Percentiles rank a stretch among this genome's conserved stretches.
Evolutionary conservation across 2,113 vertebrate genomes (phyloP).

Genomic region (Platysteira castanea): DNA sequence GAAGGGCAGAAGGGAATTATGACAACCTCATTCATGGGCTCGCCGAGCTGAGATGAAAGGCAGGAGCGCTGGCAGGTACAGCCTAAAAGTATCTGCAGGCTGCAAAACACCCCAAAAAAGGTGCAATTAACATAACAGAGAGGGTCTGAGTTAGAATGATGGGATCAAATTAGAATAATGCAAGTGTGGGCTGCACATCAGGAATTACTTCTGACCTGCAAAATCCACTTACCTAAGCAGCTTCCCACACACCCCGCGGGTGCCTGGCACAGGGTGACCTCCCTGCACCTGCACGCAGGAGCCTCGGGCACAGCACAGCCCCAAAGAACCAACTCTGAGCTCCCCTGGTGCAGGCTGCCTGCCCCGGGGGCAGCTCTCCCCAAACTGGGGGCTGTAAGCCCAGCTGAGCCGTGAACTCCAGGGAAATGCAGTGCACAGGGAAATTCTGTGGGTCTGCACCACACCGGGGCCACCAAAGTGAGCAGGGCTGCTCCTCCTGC

Average conservation of each 20-base stretch:
- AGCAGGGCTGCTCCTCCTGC: not conserved
- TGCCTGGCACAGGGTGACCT: not conserved
- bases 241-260: not conserved
- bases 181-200: conserved; percentile 17
- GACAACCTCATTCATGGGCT: not conserved
- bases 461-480: not conserved
- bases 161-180: conserved; percentile 20
- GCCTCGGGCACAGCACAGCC: not conserved
- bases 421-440: not conserved
- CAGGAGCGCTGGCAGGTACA: not conserved
- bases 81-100: not conserved
- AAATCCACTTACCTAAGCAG: conserved; percentile 48
- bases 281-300: not conserved
- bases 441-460: not conserved
- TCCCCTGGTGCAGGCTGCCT: not conserved
- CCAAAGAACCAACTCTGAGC: not conserved
- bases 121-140: not conserved
- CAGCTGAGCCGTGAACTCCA: not conserved
- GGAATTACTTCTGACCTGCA: conserved; percentile 17
- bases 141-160: not conserved
- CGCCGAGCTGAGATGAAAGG: not conserved
- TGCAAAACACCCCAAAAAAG: not conserved
- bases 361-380: not conserved
- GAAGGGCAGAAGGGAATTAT: not conserved
- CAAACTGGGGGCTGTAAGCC: too few relatives aligned